phyloP scores from a whole-genome alignment of 2,113 vertebrate genomes.

The Cygnus buccinator region DNA sequence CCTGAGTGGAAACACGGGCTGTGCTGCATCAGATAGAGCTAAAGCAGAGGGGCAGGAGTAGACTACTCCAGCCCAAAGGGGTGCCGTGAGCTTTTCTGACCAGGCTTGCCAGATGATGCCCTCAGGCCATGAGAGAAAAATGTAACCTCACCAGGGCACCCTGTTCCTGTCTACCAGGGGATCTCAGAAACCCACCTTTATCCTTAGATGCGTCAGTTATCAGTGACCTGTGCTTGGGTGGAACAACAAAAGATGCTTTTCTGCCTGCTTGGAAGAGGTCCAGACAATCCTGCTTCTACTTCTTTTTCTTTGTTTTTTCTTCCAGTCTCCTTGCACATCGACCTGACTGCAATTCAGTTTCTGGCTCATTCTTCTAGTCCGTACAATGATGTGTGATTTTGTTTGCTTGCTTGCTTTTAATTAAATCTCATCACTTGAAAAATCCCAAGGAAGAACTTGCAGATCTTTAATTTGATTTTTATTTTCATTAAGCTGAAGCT shows the following conservation, averaged over 20 bases:
- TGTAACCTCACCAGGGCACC: background rate
- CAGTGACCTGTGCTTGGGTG: background rate
- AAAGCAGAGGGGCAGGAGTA: background rate
- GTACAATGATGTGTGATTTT: background rate
- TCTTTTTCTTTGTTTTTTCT: background rate
- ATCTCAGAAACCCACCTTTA: too few relatives aligned
- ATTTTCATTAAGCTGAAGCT: conserved; percentile 21
- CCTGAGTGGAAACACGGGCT: background rate
- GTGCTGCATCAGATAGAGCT: background rate
- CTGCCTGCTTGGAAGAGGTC: background rate
- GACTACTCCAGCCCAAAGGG: background rate
- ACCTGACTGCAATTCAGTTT: background rate
- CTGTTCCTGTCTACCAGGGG: background rate
- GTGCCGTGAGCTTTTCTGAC: background rate
- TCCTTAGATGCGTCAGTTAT: background rate
- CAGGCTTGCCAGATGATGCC: background rate
- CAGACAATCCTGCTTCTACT: background rate
- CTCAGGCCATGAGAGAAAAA: background rate
- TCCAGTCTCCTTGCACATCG: background rate
- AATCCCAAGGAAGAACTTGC: conserved; percentile 24
- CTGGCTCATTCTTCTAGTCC: background rate
- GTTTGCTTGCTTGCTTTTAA: conserved; percentile 1
- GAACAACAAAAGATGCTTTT: background rate
- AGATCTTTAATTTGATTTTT: conserved; percentile 33
- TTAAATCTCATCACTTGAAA: conserved; percentile 33